phyloP scores from a whole-genome alignment of 1,140 invertebrate genomes.

The Apis mellifera region DNA sequence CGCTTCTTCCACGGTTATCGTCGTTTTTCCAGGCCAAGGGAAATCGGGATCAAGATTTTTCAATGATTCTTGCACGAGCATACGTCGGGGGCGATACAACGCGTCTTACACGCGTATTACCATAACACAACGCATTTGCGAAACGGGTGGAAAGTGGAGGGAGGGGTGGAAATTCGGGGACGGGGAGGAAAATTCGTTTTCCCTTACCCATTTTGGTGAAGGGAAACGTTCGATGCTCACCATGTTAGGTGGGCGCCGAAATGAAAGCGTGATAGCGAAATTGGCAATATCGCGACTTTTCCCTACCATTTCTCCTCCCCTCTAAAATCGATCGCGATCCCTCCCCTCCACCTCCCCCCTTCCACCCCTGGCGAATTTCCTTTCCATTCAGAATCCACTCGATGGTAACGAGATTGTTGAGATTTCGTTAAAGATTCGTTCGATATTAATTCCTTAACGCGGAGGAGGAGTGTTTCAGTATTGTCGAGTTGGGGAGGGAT shows the following conservation, averaged over 20 bases:
- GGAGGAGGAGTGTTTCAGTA: neutral
- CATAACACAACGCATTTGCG: slow-evolving; percentile 40
- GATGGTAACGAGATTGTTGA: slow-evolving; percentile 4
- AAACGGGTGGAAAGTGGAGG: slow-evolving; percentile 21
- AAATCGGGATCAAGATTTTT: slow-evolving; percentile 12
- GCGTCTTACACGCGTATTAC: slow-evolving; percentile 22
- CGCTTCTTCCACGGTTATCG: neutral
- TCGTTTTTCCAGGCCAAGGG: neutral
- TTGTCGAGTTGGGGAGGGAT: neutral
- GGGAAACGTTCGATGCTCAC: slow-evolving; percentile 61
- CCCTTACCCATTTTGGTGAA: neutral
- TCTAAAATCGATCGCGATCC: slow-evolving; percentile 46
- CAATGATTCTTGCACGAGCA: slow-evolving; percentile 20
- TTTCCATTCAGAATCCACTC: slow-evolving; percentile 6
- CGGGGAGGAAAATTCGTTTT: slow-evolving; percentile 56
- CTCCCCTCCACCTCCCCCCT: neutral
- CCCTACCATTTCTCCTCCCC: slow-evolving; percentile 31
- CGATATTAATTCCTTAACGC: slow-evolving; percentile 19
- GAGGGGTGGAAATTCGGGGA: slow-evolving; percentile 18
- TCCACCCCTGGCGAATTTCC: slow-evolving; percentile 25
- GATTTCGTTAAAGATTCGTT: slow-evolving; percentile 9
- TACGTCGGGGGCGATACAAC: slow-evolving; percentile 28
- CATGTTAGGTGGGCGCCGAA: slow-evolving; percentile 55
- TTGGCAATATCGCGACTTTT: slow-evolving; percentile 65
- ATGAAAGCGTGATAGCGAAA: slow-evolving; percentile 64